These are phyloP conservation scores for Willisornis vidua DNA, from an alignment of 2,113 vertebrate species.

Conservation along the genomic window DNA sequence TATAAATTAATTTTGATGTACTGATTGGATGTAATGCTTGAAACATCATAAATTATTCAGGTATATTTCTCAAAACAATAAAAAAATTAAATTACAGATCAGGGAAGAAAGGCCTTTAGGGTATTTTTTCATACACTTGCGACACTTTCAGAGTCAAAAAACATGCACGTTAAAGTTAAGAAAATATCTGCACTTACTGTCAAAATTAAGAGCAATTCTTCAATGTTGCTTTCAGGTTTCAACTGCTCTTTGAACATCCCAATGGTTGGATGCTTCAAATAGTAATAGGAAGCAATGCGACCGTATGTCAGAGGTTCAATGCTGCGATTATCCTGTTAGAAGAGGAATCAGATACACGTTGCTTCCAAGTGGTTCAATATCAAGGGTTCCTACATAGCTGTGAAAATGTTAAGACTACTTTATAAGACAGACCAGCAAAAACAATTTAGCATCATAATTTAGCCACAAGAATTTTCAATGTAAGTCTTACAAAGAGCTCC, in stretches of 20 bases:
- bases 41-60: background rate
- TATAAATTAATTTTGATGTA: background rate
- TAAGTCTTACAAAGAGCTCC: background rate
- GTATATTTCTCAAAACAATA: background rate
- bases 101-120: background rate
- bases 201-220: slow-evolving; percentile 89
- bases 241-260: slow-evolving; percentile 90
- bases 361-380: background rate
- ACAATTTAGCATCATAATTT: background rate
- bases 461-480: background rate
- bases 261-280: slow-evolving; percentile 92
- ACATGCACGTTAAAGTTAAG: background rate
- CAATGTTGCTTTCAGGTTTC: slow-evolving; percentile 83
- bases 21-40: background rate
- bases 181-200: slow-evolving; percentile 80
- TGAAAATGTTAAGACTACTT: background rate
- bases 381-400: background rate
- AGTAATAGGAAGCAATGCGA: slow-evolving; percentile 95
- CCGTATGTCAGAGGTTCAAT: slow-evolving; percentile 88
- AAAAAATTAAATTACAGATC: background rate
- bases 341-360: background rate
- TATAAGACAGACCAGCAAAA: background rate
- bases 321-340: slow-evolving; percentile 83
- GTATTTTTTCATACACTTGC: background rate
- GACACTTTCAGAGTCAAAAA: background rate